Conservation (phyloP, 2,113 vertebrate genomes). For the Climacteris rufus region DNA sequence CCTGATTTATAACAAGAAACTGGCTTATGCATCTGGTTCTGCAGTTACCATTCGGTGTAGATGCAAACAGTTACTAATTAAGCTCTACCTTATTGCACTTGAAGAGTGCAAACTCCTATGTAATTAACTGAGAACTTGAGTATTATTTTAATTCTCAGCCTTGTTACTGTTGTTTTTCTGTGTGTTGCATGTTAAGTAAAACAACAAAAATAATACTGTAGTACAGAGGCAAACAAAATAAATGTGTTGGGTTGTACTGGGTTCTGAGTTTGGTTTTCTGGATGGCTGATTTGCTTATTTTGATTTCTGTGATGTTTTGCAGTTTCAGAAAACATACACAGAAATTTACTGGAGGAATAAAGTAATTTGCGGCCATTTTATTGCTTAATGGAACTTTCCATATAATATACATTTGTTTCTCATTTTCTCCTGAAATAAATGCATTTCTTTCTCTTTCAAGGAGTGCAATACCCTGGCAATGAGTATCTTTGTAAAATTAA, state of each 20-base stretch:
- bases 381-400: background rate
- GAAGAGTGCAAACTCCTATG: background rate
- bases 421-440: background rate
- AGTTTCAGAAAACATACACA: background rate
- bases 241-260: background rate
- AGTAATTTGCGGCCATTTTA: background rate
- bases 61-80: background rate
- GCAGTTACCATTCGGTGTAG: background rate
- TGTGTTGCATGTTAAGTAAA: background rate
- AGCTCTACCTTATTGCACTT: background rate
- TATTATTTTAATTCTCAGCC: background rate
- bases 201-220: background rate
- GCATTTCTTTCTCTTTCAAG: background rate
- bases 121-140: background rate
- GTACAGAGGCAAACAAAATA: background rate
- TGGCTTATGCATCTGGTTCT: background rate
- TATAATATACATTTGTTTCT: background rate
- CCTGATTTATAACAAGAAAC: background rate
- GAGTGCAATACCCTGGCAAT: background rate
- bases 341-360: background rate
- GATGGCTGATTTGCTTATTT: background rate
- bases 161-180: background rate
- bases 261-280: background rate
- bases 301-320: background rate
- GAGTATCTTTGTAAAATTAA: background rate